Base-by-base conservation (phyloP, 2,797 vertebrate genomes). In the Danio aesculapii region DNA sequence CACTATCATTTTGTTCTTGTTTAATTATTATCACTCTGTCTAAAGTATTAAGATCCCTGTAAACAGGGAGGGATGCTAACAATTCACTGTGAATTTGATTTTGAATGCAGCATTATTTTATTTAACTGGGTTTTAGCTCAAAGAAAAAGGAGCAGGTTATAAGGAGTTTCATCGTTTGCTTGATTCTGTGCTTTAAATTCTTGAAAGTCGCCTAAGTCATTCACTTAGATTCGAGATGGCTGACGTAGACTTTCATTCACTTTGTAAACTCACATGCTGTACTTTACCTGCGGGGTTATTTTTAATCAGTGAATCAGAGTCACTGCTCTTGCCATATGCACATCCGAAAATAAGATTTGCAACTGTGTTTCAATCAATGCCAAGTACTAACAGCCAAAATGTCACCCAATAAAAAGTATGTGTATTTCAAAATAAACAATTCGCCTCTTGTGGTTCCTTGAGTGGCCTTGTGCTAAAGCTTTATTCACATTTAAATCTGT, bases 391-490 rank as follows among this genome's bases (percentile, higher is more conserved):
- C 87, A 86, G 79, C 88, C 88, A 88, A 83, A 91, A 80, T 89
- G 87, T 92, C 92, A 92, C 83, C 88, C 88, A 94, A 93, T 93
- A 94, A 94, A 93, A 87, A 83, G 30, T 88, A 83, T 72, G 82
- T 91, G 88, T 91, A 91, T 94, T 93, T 92, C 84, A 92, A 90
- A 88, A 46, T 76, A 13, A 43, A 19, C 30, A 30, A 30, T 30
- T 30, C 1, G 30, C 5, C 2, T 30, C 11, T 74, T 75, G 30
- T 70, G 4, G 4, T n/a, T 49, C 39, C 75, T 76, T 44, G 50
- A 62, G 44, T 41, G 46, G 50, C 72, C 58, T 62, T 75, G 46
- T 62, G 14, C 58, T 41, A 11, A 74, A 59, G 14, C 6, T 7
- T 53, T 53, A n/a, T 63, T 62, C 43, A 30, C 3, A 39, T 63